These are phyloP conservation scores for Xiphydria camelus DNA, from an alignment of 2,888 invertebrate species.

Conservation along the genomic window DNA sequence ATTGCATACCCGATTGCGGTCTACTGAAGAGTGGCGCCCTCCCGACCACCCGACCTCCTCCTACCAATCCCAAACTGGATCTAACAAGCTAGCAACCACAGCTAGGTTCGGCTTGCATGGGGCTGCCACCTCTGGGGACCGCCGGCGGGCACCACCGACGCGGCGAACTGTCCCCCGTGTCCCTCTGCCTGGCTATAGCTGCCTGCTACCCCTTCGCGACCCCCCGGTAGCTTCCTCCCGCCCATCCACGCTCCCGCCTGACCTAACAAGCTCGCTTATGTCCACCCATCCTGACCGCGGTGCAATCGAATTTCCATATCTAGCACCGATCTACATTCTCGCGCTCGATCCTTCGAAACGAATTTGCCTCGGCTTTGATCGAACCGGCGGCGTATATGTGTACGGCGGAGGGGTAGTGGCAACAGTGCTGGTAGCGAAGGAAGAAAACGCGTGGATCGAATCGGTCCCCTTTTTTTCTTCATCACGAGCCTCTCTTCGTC, in stretches of 20 bases:
- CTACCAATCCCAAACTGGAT: slow-evolving; percentile 42
- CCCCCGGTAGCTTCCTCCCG: background rate
- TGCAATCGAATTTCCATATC: background rate
- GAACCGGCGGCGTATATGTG: background rate
- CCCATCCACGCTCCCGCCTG: background rate
- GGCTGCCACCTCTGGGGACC: slow-evolving; percentile 38
- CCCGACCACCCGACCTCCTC: slow-evolving; percentile 15
- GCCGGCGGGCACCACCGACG: slow-evolving; percentile 8
- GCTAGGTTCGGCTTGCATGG: slow-evolving; percentile 41
- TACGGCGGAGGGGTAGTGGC: background rate
- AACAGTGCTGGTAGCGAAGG: background rate
- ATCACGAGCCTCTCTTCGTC: too few species aligned
- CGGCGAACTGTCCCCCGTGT: background rate
- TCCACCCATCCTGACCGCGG: slow-evolving; percentile 10
- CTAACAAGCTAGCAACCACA: slow-evolving; percentile 49
- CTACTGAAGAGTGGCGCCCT: slow-evolving; percentile 41
- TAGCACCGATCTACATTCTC: background rate
- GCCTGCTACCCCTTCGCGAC: background rate
- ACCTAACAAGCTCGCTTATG: slow-evolving; percentile 38
- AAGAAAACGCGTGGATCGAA: too few species aligned
- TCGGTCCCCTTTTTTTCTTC: too few species aligned
- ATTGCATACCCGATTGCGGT: slow-evolving; percentile 52
- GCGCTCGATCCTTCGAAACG: background rate
- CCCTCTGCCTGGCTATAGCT: background rate
- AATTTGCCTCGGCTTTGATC: background rate